A percentile compares a stretch with the other conserved stretches of the same genome.
Conservation (phyloP, 2,888 invertebrate genomes). For the Acanthosepion lycidas region DNA sequence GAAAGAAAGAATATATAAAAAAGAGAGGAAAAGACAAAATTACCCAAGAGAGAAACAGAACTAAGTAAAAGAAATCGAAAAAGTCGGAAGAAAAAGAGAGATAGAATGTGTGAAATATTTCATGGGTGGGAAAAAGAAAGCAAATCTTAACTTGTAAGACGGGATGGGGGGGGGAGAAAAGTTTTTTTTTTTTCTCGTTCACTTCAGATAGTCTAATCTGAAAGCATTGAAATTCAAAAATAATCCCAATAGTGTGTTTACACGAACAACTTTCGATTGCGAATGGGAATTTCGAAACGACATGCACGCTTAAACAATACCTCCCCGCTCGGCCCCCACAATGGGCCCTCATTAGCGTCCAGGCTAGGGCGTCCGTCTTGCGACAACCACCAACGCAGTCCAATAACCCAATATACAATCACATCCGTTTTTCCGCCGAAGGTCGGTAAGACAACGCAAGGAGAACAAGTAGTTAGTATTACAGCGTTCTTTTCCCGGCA, state of each 20-base stretch:
- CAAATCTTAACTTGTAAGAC: background rate
- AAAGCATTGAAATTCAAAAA: background rate
- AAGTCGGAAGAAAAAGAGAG: background rate
- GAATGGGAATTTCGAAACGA: conserved; percentile 3
- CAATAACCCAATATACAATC: conserved; percentile 6
- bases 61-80: background rate
- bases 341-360: conserved; percentile 14
- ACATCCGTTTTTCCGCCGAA: conserved; percentile 6
- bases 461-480: background rate
- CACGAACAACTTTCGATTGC: conserved; percentile 33
- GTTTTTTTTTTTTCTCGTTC: background rate
- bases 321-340: conserved; percentile 20
- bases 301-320: conserved; percentile 33
- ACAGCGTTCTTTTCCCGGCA: background rate
- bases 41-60: background rate
- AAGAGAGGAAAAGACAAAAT: background rate
- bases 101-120: too few species aligned
- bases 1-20: background rate
- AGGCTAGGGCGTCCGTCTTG: background rate
- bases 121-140: background rate
- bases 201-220: background rate
- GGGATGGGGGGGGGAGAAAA: too few species aligned
- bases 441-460: background rate
- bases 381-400: conserved; percentile 13
- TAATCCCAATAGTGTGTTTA: background rate